Conservation (phyloP, 2,113 vertebrate species). For the Xenopus laevis region DNA sequence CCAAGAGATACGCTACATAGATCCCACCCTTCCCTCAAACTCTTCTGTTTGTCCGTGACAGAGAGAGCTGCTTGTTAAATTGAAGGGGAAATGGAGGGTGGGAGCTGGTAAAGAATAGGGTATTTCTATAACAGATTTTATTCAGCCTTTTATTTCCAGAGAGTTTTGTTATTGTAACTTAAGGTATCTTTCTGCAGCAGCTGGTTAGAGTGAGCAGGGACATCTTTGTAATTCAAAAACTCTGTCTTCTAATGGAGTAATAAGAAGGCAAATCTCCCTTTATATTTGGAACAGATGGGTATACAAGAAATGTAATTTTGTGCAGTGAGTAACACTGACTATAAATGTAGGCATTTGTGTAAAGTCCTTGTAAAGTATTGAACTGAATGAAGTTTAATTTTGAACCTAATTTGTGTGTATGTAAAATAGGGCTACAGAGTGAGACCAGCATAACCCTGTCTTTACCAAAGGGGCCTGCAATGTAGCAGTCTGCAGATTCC, state of each 20-base stretch:
- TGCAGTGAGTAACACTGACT: slow-evolving; percentile 58
- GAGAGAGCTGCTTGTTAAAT: slow-evolving; percentile 77
- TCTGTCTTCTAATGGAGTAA: slow-evolving; percentile 64
- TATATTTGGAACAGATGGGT: slow-evolving; percentile 60
- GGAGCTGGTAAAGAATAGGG: slow-evolving; percentile 72
- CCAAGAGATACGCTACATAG: slow-evolving; percentile 94
- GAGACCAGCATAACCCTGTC: not conserved
- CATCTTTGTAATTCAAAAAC: slow-evolving; percentile 63
- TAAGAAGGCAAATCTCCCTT: slow-evolving; percentile 64
- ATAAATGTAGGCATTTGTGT: slow-evolving; percentile 61
- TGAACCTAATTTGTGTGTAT: slow-evolving; percentile 42
- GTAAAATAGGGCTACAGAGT: slow-evolving; percentile 41
- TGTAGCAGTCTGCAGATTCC: not conserved
- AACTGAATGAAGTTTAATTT: slow-evolving; percentile 31
- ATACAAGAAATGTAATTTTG: slow-evolving; percentile 68
- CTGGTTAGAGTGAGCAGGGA: slow-evolving; percentile 76
- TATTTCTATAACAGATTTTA: slow-evolving; percentile 97
- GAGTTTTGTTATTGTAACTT: slow-evolving; percentile 89
- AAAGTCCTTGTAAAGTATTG: slow-evolving; percentile 54
- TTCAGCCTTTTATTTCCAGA: slow-evolving; percentile 89
- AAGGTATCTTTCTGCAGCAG: slow-evolving; percentile 87
- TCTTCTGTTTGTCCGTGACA: slow-evolving; percentile 66
- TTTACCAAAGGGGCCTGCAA: slow-evolving; percentile 6
- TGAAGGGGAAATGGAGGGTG: slow-evolving; percentile 65
- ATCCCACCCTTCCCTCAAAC: slow-evolving; percentile 49